Percentiles rank a stretch among this genome's conserved stretches.
Evolutionary conservation across 2,113 vertebrate species (phyloP).

Genomic region (Nanorana parkeri): DNA sequence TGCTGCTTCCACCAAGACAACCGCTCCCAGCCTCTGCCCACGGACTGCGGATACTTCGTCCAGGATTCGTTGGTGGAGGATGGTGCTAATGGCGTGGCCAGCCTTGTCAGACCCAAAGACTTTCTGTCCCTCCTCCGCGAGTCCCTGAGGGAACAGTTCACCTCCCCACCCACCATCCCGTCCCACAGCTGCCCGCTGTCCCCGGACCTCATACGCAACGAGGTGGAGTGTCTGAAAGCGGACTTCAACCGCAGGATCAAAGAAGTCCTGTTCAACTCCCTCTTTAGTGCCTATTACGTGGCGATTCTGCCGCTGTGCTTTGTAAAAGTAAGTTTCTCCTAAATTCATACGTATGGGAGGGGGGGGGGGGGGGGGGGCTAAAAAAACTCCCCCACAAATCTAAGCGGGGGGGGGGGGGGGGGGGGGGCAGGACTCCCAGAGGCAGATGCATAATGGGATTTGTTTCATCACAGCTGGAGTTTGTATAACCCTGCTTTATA

Average conservation of each 20-base stretch:
- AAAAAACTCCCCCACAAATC: too few species aligned
- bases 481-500: too few species aligned
- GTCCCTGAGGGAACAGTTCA: constrained; percentile 92
- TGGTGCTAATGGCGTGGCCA: constrained; percentile 72
- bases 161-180: constrained; percentile 83
- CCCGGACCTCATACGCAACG: constrained; percentile 92
- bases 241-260: constrained; percentile 98
- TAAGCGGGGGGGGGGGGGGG: too few species aligned
- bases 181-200: constrained; percentile 94
- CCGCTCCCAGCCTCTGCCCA: constrained; percentile 76
- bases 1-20: constrained; percentile 98
- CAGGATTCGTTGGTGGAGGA: constrained; percentile 81
- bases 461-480: too few species aligned
- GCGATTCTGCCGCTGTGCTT: constrained; percentile 97
- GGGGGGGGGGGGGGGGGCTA: too few species aligned
- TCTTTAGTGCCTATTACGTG: constrained; percentile 98
- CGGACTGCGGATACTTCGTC: constrained; percentile 85
- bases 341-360: too few species aligned
- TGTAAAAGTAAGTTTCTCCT: constrained; percentile 83
- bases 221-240: constrained; percentile 95
- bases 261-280: constrained; percentile 98
- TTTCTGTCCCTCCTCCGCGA: constrained; percentile 90
- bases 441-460: too few species aligned
- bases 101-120: constrained; percentile 87
- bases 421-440: too few species aligned